Evolutionary conservation across 2,797 vertebrate genomes (phyloP).

Genomic region (Antrozous pallidus): DNA sequence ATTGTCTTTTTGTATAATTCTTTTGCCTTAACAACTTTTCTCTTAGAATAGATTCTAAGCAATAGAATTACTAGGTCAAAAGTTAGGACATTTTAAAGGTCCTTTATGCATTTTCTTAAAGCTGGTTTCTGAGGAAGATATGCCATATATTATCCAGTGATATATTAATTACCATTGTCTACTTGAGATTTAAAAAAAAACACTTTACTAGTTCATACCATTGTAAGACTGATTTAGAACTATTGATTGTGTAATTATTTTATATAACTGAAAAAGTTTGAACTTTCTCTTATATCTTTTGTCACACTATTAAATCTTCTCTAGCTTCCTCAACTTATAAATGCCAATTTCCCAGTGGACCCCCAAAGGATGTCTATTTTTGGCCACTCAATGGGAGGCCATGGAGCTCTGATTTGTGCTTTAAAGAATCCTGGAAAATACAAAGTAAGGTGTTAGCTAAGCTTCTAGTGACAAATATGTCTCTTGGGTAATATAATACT

Average conservation of each 20-base stretch:
- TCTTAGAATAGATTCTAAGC: not conserved
- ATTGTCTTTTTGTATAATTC: not conserved
- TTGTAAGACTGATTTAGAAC: constrained; percentile 1
- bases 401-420: constrained; percentile 73
- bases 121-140: not conserved
- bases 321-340: constrained; percentile 93
- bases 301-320: constrained; percentile 58
- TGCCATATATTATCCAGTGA: not conserved
- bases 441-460: constrained; percentile 79
- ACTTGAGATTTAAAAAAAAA: not conserved
- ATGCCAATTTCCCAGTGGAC: constrained; percentile 91
- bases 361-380: constrained; percentile 91
- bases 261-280: not conserved
- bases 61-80: constrained; percentile 1
- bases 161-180: not conserved
- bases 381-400: not conserved
- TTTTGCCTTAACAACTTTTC: not conserved
- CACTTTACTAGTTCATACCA: not conserved
- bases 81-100: not conserved
- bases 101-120: not conserved
- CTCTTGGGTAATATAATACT: not conserved
- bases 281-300: constrained; percentile 20
- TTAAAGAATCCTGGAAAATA: constrained; percentile 92
- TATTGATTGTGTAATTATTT: not conserved
- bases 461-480: not conserved